These are phyloP conservation scores for Anthoscopus minutus DNA, from an alignment of 2,113 vertebrate genomes.

Conservation along the genomic window DNA sequence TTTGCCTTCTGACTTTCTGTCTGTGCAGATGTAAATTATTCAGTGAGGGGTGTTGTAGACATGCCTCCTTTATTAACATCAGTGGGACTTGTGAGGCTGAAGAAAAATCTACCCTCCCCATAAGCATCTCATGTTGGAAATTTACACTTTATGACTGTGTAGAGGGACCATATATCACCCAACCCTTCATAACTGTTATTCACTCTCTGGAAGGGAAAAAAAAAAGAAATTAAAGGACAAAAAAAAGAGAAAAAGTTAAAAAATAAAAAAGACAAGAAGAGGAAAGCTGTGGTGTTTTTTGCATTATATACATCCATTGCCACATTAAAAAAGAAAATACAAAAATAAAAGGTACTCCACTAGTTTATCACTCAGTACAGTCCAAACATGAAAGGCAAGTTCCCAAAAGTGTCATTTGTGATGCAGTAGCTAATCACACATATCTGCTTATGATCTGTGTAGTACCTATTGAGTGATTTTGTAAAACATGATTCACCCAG, in stretches of 20 bases:
- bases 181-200: slow-evolving; percentile 15
- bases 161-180: slow-evolving; percentile 5
- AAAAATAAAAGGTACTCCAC: not conserved
- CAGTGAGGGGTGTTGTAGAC: slow-evolving; percentile 20
- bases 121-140: slow-evolving; percentile 3
- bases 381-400: not conserved
- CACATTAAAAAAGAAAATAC: not conserved
- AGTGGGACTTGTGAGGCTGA: slow-evolving; percentile 26
- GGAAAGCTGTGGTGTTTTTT: not conserved
- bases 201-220: not conserved
- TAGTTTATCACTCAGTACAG: not conserved
- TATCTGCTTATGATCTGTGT: not conserved
- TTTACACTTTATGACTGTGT: slow-evolving; percentile 37
- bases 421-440: not conserved
- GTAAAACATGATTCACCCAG: not conserved
- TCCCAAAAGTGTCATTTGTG: not conserved
- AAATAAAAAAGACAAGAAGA: not conserved
- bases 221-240: not conserved
- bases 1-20: slow-evolving; percentile 37
- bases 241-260: fast-evolving
- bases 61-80: slow-evolving; percentile 50
- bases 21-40: slow-evolving; percentile 58
- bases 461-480: not conserved
- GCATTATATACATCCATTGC: not conserved
- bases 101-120: slow-evolving; percentile 27